phyloP scores from a whole-genome alignment of 2,888 invertebrate genomes.

The Rhingia rostrata region DNA sequence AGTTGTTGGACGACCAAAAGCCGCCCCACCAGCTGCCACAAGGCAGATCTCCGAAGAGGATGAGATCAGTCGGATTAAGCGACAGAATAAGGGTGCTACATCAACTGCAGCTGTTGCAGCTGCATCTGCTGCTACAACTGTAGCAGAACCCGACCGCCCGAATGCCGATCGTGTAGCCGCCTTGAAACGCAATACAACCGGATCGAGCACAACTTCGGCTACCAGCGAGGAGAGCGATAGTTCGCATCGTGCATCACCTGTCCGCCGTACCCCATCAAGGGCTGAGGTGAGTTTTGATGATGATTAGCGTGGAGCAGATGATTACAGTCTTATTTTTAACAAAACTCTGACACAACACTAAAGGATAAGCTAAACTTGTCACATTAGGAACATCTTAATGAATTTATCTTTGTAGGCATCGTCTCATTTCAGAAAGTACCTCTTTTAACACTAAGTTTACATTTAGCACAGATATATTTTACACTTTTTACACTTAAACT shows the following conservation, averaged over 20 bases:
- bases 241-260: slow-evolving; percentile 84
- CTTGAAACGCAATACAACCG: slow-evolving; percentile 81
- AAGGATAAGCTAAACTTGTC: slow-evolving; percentile 8
- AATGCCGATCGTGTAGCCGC: slow-evolving; percentile 84
- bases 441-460: slow-evolving; percentile 10
- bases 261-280: slow-evolving; percentile 88
- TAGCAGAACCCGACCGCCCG: slow-evolving; percentile 85
- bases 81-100: slow-evolving; percentile 90
- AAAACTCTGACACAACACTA: slow-evolving; percentile 19
- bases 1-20: slow-evolving; percentile 83
- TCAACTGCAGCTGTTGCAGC: slow-evolving; percentile 83
- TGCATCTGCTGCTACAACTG: slow-evolving; percentile 78
- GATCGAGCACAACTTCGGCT: slow-evolving; percentile 76
- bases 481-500: background rate
- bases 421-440: slow-evolving; percentile 40
- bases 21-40: slow-evolving; percentile 85
- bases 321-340: slow-evolving; percentile 74
- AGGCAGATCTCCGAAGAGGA: slow-evolving; percentile 94
- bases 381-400: background rate
- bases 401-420: slow-evolving; percentile 7
- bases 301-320: slow-evolving; percentile 49
- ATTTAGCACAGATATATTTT: background rate
- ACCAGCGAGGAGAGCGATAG: slow-evolving; percentile 85
- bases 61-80: slow-evolving; percentile 93
- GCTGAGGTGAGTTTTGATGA: slow-evolving; percentile 88